A percentile compares a stretch with the other conserved stretches of the same genome.
These are phyloP conservation scores for Mus spretus DNA, from an alignment of 2,797 vertebrate species.

Conservation along the genomic window DNA sequence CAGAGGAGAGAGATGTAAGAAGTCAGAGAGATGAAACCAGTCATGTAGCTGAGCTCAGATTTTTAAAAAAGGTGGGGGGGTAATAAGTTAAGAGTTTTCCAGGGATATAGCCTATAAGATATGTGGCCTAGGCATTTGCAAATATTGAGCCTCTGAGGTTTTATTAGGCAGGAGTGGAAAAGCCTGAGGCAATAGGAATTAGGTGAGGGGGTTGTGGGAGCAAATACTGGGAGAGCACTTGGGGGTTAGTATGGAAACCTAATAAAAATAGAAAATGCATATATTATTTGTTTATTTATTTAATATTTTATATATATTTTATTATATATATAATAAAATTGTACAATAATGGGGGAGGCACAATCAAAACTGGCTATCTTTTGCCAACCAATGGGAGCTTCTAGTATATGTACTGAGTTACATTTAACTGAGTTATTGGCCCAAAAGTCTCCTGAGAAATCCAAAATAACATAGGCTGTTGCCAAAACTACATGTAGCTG, in stretches of 20 bases:
- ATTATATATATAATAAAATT: not conserved
- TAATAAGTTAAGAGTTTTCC: not conserved
- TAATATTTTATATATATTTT: too few species aligned
- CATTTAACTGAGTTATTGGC: not conserved
- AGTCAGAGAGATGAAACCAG: not conserved
- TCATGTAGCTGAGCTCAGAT: not conserved
- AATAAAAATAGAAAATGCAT: not conserved
- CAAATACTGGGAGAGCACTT: not conserved
- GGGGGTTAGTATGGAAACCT: not conserved
- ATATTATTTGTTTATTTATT: not conserved
- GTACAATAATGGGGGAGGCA: not conserved
- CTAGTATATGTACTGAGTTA: not conserved
- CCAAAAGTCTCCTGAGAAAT: not conserved
- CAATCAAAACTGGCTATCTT: not conserved
- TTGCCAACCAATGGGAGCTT: not conserved
- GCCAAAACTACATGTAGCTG: not conserved
- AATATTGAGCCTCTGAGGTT: not conserved
- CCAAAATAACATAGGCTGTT: not conserved
- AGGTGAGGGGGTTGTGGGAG: rapidly evolving
- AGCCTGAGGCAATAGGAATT: not conserved
- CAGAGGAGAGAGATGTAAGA: not conserved
- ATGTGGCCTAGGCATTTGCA: not conserved
- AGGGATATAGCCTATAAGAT: not conserved
- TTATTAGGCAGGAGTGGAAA: not conserved
- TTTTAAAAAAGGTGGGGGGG: not conserved